Evolutionary conservation across 1,140 invertebrate genomes (phyloP), one percentile per base, ranked within the genome.

Genomic region (Dinothrombium tinctorium): DNA sequence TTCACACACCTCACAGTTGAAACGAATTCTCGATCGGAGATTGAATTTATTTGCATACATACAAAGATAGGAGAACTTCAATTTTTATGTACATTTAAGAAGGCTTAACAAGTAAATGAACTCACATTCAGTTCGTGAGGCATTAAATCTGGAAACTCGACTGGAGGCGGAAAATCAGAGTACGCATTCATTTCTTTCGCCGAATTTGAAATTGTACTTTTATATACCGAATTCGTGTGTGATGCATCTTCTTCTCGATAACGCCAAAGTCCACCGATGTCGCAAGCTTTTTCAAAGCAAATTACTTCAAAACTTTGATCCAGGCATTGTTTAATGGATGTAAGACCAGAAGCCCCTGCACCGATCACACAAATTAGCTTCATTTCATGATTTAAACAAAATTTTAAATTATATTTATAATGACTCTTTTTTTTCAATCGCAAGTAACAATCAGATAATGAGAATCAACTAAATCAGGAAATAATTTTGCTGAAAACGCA

Each of bases 231-330:
- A 33, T 46, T 56, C 46, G 47, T 14, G 38, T 56, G 42, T 39
- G 53, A 9, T 8, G 49, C 49, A 8, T 53, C 51, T 4, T 58
- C 49, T 7, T 60, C 55, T 19, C 56, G 26, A 45, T 63, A 68
- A 29, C 62, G 59, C 65, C 65, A 68, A 3, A 68, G 50, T 17
- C 65, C 65, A 4, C 65, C 66, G 25, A 64, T 52, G 42, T 61
- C 54, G 33, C 50, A 31, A 17, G 55, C 56, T 44, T 53, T 56
- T 45, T 68, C 65, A 43, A 57, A 66, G 17, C 33, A 24, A 19
- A 59, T 53, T 0, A 56, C 53, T 28, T 53, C 48, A 33, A 58
- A 37, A 3, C 51, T 51, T 38, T 57, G 53, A 44, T 66, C 63
- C 23, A 61, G 36, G 37, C 60, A 60, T 21, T 48, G 51, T 42